Evolutionary conservation across 1,140 invertebrate species (phyloP).

Genomic region (Monomorium pharaonis): DNA sequence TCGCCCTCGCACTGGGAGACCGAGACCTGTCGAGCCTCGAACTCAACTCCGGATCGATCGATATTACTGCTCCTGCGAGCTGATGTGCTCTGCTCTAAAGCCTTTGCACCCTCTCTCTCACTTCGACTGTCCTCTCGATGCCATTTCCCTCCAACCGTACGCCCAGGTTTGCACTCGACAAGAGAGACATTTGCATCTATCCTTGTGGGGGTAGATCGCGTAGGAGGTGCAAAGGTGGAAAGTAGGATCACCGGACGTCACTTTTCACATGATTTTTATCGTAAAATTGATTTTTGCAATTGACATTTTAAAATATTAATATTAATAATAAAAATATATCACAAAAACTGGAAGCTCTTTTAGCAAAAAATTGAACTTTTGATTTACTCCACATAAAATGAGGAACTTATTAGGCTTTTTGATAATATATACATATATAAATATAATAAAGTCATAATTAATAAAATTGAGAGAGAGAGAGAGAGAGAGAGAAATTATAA

Average conservation of each 20-base stretch:
- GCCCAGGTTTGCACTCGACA: background rate
- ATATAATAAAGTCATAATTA: background rate
- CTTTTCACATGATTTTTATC: background rate
- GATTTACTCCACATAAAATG: background rate
- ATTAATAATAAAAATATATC: background rate
- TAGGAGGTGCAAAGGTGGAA: background rate
- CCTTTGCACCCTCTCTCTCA: conserved; percentile 77
- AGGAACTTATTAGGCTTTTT: background rate
- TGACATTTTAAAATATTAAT: background rate
- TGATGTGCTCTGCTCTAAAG: conserved; percentile 73
- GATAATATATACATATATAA: background rate
- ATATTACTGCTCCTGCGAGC: conserved; percentile 84
- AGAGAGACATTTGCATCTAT: background rate
- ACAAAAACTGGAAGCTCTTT: background rate
- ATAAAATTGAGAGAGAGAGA: too few species aligned
- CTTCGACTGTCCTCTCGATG: background rate
- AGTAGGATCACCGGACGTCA: background rate
- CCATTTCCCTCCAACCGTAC: background rate
- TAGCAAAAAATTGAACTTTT: background rate
- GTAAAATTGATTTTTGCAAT: background rate
- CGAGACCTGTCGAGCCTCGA: conserved; percentile 72
- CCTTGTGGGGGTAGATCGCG: too few species aligned
- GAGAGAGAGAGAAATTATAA: too few species aligned
- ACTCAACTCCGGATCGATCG: conserved; percentile 78
- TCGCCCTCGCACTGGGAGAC: conserved; percentile 63